Conservation (phyloP, 2,888 invertebrate genomes). For the Aspidiotus destructor region DNA sequence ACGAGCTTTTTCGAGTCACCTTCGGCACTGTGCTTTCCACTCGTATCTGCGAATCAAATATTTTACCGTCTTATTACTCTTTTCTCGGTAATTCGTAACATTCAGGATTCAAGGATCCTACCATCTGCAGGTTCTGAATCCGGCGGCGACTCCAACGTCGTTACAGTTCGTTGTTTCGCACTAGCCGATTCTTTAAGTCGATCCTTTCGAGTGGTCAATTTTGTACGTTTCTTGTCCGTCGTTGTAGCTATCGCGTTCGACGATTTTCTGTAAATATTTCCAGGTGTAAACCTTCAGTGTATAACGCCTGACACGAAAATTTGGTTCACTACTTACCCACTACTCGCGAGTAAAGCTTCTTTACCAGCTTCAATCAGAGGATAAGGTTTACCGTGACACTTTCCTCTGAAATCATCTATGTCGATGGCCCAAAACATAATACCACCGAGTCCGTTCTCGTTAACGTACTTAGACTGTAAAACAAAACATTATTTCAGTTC, state of each 20-base stretch:
- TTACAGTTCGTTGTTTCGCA: constrained; percentile 39
- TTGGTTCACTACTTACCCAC: background rate
- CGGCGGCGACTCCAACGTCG: too few relatives aligned
- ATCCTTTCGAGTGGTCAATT: constrained; percentile 21
- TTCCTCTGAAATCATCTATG: constrained; percentile 89
- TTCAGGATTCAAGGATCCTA: too few relatives aligned
- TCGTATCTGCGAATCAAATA: too few relatives aligned
- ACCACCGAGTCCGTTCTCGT: constrained; percentile 73
- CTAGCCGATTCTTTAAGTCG: constrained; percentile 35
- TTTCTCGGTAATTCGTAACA: too few relatives aligned
- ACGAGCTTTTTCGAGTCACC: too few relatives aligned
- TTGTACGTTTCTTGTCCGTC: constrained; percentile 32
- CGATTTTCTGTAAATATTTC: background rate
- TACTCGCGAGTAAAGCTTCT: constrained; percentile 54
- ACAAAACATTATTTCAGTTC: too few relatives aligned
- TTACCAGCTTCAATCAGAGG: constrained; percentile 87
- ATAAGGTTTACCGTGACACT: constrained; percentile 74
- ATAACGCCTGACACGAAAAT: background rate
- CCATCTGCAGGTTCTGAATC: too few relatives aligned
- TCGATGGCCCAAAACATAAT: constrained; percentile 92
- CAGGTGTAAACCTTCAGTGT: background rate
- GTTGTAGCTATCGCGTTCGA: constrained; percentile 18
- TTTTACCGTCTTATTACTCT: too few relatives aligned
- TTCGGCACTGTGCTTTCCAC: too few relatives aligned
- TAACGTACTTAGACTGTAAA: constrained; percentile 66